Evolutionary conservation across 2,888 invertebrate genomes (phyloP).

Genomic region (Stenodera caucasica): DNA sequence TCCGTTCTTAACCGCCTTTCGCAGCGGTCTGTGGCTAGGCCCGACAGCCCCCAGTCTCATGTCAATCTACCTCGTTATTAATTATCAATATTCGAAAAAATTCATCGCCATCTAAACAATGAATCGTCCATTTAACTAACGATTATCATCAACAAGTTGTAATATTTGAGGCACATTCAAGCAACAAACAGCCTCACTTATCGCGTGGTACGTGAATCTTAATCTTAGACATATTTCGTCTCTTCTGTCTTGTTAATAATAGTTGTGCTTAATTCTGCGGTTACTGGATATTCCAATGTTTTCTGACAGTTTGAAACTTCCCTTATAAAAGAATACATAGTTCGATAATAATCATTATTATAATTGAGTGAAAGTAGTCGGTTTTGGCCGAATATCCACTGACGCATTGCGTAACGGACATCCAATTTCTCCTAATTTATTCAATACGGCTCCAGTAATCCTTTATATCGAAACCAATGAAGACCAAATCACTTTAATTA

Average conservation of each 20-base stretch:
- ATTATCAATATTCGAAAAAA: background rate
- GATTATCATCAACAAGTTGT: constrained; percentile 1
- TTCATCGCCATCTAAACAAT: background rate
- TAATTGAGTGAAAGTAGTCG: constrained; percentile 11
- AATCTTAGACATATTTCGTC: constrained; percentile 1
- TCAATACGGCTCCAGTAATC: constrained; percentile 13
- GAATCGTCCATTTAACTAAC: background rate
- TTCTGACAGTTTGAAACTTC: background rate
- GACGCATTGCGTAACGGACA: constrained; percentile 15
- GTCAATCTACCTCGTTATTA: constrained; percentile 1
- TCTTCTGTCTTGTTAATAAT: constrained; percentile 13
- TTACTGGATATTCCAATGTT: constrained; percentile 16
- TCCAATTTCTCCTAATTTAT: constrained; percentile 17
- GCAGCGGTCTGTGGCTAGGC: constrained; percentile 18
- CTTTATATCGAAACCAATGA: constrained; percentile 12
- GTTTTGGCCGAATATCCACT: constrained; percentile 4
- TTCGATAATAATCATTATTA: background rate
- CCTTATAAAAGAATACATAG: no score
- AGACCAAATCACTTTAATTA: constrained; percentile 23
- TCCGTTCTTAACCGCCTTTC: constrained; percentile 33
- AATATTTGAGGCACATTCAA: no score
- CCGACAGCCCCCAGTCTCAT: constrained; percentile 1
- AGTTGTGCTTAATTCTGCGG: constrained; percentile 21
- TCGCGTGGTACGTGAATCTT: background rate
- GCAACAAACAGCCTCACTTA: constrained; percentile 3